Evolutionary conservation across 2,797 vertebrate species (phyloP).

Genomic region (Scyliorhinus canicula): DNA sequence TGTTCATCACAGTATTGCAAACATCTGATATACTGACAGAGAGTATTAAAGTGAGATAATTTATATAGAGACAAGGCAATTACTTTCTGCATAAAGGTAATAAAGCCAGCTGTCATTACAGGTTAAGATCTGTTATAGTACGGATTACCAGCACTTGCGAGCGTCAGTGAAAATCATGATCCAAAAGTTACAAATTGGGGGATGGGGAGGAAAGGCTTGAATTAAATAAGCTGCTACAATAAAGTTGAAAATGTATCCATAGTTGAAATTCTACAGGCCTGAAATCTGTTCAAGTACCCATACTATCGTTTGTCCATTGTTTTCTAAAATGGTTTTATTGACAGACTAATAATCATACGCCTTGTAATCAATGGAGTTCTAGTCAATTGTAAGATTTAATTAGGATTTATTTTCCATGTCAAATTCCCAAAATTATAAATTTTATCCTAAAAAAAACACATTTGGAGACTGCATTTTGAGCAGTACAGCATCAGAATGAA

Average conservation of each 20-base stretch:
- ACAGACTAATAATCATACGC: neutral
- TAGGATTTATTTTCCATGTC: neutral
- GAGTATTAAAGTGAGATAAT: neutral
- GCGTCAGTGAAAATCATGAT: neutral
- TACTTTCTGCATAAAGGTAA: neutral
- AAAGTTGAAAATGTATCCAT: neutral
- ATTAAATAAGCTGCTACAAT: neutral
- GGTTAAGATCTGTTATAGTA: neutral
- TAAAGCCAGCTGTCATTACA: neutral
- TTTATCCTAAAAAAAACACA: neutral
- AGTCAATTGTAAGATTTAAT: neutral
- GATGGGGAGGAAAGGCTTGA: neutral
- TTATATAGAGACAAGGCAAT: neutral
- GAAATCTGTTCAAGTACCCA: neutral
- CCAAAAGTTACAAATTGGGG: neutral
- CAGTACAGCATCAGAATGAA: neutral
- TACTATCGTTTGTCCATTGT: neutral
- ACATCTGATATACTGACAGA: neutral
- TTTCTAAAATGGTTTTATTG: neutral
- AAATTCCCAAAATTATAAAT: neutral
- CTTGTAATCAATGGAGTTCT: neutral
- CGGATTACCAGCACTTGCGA: neutral
- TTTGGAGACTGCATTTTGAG: neutral
- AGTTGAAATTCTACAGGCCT: neutral
- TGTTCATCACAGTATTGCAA: conserved; percentile 41